Conservation (phyloP, 2,888 invertebrate species). For the Chrysomela aeneicollis region DNA sequence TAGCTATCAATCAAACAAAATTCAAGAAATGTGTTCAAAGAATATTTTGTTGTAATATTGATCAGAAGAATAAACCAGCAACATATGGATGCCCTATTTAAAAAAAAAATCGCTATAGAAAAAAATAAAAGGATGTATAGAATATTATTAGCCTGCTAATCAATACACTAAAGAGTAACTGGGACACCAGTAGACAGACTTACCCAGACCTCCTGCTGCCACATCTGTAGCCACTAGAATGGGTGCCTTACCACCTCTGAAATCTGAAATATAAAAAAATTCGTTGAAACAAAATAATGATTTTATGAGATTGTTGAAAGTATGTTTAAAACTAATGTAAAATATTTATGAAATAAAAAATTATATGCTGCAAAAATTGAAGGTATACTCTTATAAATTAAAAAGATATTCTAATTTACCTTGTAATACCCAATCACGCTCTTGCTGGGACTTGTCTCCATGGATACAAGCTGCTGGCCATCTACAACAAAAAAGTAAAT, state of each 20-base stretch:
- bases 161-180: conserved; percentile 35
- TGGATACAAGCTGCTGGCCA: conserved; percentile 91
- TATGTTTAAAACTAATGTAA: no score
- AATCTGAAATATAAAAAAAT: conserved; percentile 69
- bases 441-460: conserved; percentile 93
- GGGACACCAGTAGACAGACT: conserved; percentile 59
- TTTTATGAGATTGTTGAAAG: not conserved
- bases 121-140: conserved; percentile 31
- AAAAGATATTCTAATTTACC: conserved; percentile 62
- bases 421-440: conserved; percentile 91
- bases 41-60: not conserved
- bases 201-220: conserved; percentile 92
- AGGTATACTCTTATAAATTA: no score
- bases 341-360: no score
- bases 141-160: conserved; percentile 54
- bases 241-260: conserved; percentile 83
- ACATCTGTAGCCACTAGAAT: conserved; percentile 95
- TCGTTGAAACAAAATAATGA: not conserved
- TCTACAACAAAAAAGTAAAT: conserved; percentile 57
- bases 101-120: conserved; percentile 31
- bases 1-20: no score
- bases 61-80: conserved; percentile 14
- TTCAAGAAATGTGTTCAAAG: no score
- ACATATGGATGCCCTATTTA: conserved; percentile 23
- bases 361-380: no score